These are phyloP conservation scores for Sabatieria punctata DNA, from an alignment of 2,888 invertebrate species.

Conservation along the genomic window DNA sequence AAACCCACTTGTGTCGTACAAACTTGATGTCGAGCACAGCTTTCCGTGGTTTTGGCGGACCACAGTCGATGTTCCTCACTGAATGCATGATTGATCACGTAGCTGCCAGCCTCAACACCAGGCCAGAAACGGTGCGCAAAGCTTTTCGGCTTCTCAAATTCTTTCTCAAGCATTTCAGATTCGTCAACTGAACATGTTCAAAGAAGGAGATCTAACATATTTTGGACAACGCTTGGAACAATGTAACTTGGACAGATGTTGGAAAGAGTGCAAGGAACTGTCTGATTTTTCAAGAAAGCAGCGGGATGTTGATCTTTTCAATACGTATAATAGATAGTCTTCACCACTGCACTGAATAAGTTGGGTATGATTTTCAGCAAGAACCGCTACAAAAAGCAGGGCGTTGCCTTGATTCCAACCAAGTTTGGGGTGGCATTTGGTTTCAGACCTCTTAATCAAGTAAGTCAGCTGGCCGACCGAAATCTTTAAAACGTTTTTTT, in stretches of 20 bases:
- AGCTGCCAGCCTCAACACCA: slow-evolving; percentile 49
- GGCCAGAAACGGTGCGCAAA: slow-evolving; percentile 44
- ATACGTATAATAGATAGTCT: slow-evolving; percentile 22
- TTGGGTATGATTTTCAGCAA: slow-evolving; percentile 11
- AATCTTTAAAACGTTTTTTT: not conserved
- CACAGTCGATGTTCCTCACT: slow-evolving; percentile 70
- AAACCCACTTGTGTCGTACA: slow-evolving; percentile 53
- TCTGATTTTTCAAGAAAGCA: slow-evolving; percentile 23
- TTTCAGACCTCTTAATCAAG: slow-evolving; percentile 27
- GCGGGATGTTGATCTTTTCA: slow-evolving; percentile 27
- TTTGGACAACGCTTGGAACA: slow-evolving; percentile 54
- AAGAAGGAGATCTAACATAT: slow-evolving; percentile 57
- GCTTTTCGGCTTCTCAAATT: not conserved
- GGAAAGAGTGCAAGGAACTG: slow-evolving; percentile 30
- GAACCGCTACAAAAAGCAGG: slow-evolving; percentile 21
- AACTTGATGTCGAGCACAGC: slow-evolving; percentile 82
- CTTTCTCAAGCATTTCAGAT: slow-evolving; percentile 36
- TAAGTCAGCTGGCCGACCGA: not conserved
- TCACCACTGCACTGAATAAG: not conserved
- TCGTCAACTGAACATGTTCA: slow-evolving; percentile 54
- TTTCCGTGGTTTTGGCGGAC: slow-evolving; percentile 76
- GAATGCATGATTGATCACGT: slow-evolving; percentile 61
- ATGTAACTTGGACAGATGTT: slow-evolving; percentile 42
- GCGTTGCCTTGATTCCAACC: slow-evolving; percentile 25
- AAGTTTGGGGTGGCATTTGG: slow-evolving; percentile 31